Evolutionary conservation across 2,113 vertebrate genomes (phyloP), one percentile per base, ranked within the genome.

Genomic region (Dolichallabes microphthalmus): DNA sequence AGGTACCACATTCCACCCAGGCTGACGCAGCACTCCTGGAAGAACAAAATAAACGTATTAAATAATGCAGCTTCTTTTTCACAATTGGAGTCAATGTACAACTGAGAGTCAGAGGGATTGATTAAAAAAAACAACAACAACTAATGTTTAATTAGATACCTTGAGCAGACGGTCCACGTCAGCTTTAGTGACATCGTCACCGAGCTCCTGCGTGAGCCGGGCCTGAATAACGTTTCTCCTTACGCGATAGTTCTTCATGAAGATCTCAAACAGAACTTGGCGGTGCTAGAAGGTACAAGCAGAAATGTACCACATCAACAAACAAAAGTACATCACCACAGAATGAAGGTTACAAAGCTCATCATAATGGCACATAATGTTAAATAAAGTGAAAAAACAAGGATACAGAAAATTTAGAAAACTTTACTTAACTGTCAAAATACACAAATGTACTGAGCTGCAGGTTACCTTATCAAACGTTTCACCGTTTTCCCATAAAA

Each of bases 1-100:
- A 99, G 96, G 88, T 98, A 99, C 98, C 98, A 99, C 97, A 97
- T 97, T 2, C 97, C 97, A 0, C 96, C 96, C 0, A 96, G 91
- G 91, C 97, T 98, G 82, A 95, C 94, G 50, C 98, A 99, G 93
- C 98, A 99, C 91, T 99, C 98, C 98, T 99, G 86, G 1, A 90
- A 88, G 45, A 87, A 89, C 9, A 87, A 14, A 64, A 73, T 13
- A 53, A 55, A 17, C 19, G n/a, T 27, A 55, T 1, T 2, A 30
- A n/a, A 55, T 77, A 10, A 77, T 4, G 55, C n/a, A 19, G 52
- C 25, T 19, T 5, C 19, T 35, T 39, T 73, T 50, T 25, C 35
- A 39, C 8, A 25, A 35, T 39, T 17, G 0, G 14, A 68, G 17
- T 45, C 35, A 22, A 71, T 55, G 12, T 76, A 53, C 19, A 76